Evolutionary conservation across 1,140 invertebrate species (phyloP).

Genomic region (Battus philenor): DNA sequence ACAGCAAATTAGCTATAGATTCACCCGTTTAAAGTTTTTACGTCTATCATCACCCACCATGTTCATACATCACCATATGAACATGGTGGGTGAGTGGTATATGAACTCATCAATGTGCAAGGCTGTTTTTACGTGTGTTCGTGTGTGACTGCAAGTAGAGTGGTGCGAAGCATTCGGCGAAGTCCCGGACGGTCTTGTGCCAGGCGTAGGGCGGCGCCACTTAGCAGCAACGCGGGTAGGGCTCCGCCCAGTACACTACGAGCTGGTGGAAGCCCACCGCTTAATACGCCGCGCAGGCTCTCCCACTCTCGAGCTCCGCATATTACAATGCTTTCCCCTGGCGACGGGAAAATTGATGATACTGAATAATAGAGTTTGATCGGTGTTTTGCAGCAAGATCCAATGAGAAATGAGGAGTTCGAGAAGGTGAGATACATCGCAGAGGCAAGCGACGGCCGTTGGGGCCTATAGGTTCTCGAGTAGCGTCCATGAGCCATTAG

Average conservation of each 20-base stretch:
- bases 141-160: slow-evolving; percentile 26
- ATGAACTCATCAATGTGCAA: too few relatives aligned
- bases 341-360: too few relatives aligned
- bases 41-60: too few relatives aligned
- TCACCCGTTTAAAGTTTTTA: too few relatives aligned
- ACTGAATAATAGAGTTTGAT: too few relatives aligned
- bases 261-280: slow-evolving; percentile 27
- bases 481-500: too few relatives aligned
- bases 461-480: neutral
- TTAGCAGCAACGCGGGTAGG: slow-evolving; percentile 27
- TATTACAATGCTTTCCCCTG: slow-evolving; percentile 46
- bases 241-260: slow-evolving; percentile 20
- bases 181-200: slow-evolving; percentile 16
- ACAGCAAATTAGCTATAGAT: too few relatives aligned
- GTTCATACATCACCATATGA: too few relatives aligned
- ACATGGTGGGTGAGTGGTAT: too few relatives aligned
- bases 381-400: too few relatives aligned
- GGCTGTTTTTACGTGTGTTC: neutral
- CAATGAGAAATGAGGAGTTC: neutral
- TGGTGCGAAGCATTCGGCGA: slow-evolving; percentile 23
- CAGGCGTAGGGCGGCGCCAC: slow-evolving; percentile 30
- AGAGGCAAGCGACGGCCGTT: neutral
- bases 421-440: neutral
- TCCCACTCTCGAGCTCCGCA: slow-evolving; percentile 31
- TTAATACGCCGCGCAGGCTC: slow-evolving; percentile 22